Percentiles rank a stretch among this genome's conserved stretches.
These are phyloP conservation scores for Lapara coniferarum DNA, from an alignment of 2,888 invertebrate genomes.

Conservation along the genomic window DNA sequence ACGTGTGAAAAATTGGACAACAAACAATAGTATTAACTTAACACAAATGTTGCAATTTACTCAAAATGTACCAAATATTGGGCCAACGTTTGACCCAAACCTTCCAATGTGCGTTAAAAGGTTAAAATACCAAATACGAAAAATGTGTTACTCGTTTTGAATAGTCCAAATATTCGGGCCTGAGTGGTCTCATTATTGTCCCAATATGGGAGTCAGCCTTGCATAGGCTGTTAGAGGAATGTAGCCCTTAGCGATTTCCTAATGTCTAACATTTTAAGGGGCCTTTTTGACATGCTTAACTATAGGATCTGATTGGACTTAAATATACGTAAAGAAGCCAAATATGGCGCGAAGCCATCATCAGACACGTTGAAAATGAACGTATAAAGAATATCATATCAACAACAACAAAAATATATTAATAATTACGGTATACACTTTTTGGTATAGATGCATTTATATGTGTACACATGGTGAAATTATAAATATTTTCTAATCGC, in stretches of 20 bases:
- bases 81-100: background rate
- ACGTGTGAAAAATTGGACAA: background rate
- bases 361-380: background rate
- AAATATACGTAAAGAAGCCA: slow-evolving; percentile 13
- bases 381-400: slow-evolving; percentile 36
- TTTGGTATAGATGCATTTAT: slow-evolving; percentile 32
- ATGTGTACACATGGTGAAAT: slow-evolving; percentile 10
- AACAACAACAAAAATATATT: slow-evolving; percentile 35
- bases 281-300: slow-evolving; percentile 18
- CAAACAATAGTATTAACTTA: background rate
- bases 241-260: slow-evolving; percentile 7
- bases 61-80: background rate
- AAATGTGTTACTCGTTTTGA: background rate
- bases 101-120: background rate
- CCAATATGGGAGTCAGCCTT: background rate
- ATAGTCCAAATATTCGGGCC: background rate
- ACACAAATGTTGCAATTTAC: background rate
- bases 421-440: slow-evolving; percentile 42
- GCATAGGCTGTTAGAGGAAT: background rate
- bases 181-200: background rate
- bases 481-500: background rate
- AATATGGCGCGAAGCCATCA: background rate
- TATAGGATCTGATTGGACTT: slow-evolving; percentile 2
- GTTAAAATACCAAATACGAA: background rate
- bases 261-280: slow-evolving; percentile 29